Evolutionary conservation across 2,888 invertebrate species (phyloP).

Genomic region (Drosophila monieri): DNA sequence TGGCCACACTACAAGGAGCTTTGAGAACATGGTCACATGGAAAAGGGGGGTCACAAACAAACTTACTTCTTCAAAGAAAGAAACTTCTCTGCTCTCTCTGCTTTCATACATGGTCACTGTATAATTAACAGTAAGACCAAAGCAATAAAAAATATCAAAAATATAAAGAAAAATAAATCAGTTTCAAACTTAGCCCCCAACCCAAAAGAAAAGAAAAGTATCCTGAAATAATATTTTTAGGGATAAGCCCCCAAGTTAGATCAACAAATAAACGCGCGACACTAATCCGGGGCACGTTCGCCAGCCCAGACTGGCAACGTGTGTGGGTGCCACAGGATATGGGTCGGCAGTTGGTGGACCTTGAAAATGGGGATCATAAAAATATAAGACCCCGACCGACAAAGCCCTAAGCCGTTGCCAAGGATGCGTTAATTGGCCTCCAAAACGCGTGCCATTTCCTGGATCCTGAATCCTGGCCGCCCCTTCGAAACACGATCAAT

Average conservation of each 20-base stretch:
- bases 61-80: too few species aligned
- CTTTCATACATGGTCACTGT: too few species aligned
- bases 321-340: conserved; percentile 69
- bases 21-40: too few species aligned
- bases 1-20: too few species aligned
- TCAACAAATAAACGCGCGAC: conserved; percentile 7
- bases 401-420: conserved; percentile 65
- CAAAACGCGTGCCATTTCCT: conserved; percentile 68
- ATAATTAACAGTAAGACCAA: not conserved
- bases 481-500: not conserved
- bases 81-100: too few species aligned
- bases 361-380: conserved; percentile 37
- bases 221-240: conserved; percentile 15
- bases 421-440: conserved; percentile 65
- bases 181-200: not conserved
- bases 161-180: not conserved
- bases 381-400: conserved; percentile 14
- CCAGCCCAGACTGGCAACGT: conserved; percentile 31
- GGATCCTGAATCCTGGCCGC: conserved; percentile 12
- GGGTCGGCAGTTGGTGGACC: conserved; percentile 56
- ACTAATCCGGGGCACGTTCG: conserved; percentile 37
- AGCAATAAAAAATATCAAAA: not conserved
- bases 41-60: too few species aligned
- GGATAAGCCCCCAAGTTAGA: conserved; percentile 18
- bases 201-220: not conserved